phyloP scores from a whole-genome alignment of 2,888 invertebrate species.

The Andrena bicolor region DNA sequence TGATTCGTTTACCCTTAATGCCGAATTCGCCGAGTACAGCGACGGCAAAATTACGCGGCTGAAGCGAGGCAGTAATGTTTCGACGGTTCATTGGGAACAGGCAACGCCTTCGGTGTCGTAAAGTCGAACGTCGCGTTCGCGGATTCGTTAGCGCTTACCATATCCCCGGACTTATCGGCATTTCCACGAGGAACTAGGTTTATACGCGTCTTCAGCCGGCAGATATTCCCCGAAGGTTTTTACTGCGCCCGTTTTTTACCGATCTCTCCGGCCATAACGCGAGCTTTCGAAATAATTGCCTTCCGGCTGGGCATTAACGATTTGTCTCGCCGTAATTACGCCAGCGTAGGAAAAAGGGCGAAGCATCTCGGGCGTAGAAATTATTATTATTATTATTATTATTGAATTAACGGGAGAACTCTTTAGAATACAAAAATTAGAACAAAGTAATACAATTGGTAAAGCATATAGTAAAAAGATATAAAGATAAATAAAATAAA shows the following conservation, averaged over 20 bases:
- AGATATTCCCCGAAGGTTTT: slow-evolving; percentile 34
- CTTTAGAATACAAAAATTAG: no score
- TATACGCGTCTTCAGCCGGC: slow-evolving; percentile 28
- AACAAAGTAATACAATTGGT: no score
- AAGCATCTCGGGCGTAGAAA: neutral
- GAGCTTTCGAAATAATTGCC: neutral
- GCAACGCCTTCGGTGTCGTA: slow-evolving; percentile 5
- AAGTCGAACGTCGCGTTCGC: slow-evolving; percentile 9
- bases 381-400: no score
- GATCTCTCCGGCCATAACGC: neutral
- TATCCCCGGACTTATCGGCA: slow-evolving; percentile 54
- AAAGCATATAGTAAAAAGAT: no score
- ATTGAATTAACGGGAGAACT: no score
- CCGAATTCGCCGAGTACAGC: neutral
- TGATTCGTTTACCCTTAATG: neutral
- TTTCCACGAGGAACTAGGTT: slow-evolving; percentile 62
- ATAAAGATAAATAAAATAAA: no score
- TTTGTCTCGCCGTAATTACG: neutral
- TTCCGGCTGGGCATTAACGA: neutral
- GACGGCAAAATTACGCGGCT: neutral
- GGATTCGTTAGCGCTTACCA: slow-evolving; percentile 30
- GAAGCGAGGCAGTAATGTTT: neutral
- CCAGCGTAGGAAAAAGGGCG: neutral
- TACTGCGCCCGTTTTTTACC: slow-evolving; percentile 12
- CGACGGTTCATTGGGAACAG: neutral